A percentile compares a stretch with the other conserved stretches of the same genome.
phyloP scores from a whole-genome alignment of 2,888 invertebrate species.

The Machimus rusticus region DNA sequence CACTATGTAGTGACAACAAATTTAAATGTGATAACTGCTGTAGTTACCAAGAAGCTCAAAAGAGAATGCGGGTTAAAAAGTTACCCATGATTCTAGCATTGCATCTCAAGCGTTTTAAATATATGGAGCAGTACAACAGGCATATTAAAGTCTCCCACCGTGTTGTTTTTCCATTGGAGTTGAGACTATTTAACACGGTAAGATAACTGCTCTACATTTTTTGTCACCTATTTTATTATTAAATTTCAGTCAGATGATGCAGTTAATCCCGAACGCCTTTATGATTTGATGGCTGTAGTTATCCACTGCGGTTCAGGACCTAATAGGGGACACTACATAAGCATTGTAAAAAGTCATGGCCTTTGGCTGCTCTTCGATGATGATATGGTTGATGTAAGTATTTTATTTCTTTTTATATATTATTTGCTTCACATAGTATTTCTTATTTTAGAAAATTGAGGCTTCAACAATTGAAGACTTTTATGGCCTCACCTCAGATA shows the following conservation, averaged over 20 bases:
- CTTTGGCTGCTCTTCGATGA: constrained; percentile 99
- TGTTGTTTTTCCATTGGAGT: constrained; percentile 97
- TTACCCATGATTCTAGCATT: constrained; percentile 96
- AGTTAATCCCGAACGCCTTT: constrained; percentile 95
- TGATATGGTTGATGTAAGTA: constrained; percentile 98
- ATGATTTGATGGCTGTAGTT: constrained; percentile 98
- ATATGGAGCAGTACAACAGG: constrained; percentile 97
- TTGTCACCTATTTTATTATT: not conserved
- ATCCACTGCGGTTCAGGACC: constrained; percentile 99
- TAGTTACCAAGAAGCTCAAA: constrained; percentile 99
- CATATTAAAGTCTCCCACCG: constrained; percentile 99
- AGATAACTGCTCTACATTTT: constrained; percentile 28
- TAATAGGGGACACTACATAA: constrained; percentile 99
- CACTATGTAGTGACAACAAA: constrained; percentile 98
- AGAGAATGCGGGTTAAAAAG: constrained; percentile 98
- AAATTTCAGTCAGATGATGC: constrained; percentile 91
- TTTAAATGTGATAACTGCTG: constrained; percentile 99
- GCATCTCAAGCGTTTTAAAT: constrained; percentile 96
- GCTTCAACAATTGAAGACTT: constrained; percentile 99
- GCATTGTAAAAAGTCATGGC: constrained; percentile 98
- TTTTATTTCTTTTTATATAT: constrained; percentile 4
- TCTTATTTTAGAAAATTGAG: constrained; percentile 90
- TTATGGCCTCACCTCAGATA: constrained; percentile 97
- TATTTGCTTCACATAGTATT: not conserved
- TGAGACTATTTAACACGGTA: constrained; percentile 96